A percentile compares a stretch with the other conserved stretches of the same genome.
These are phyloP conservation scores for Oscheius sp. DNA, from an alignment of 2,888 invertebrate species.

Conservation along the genomic window DNA sequence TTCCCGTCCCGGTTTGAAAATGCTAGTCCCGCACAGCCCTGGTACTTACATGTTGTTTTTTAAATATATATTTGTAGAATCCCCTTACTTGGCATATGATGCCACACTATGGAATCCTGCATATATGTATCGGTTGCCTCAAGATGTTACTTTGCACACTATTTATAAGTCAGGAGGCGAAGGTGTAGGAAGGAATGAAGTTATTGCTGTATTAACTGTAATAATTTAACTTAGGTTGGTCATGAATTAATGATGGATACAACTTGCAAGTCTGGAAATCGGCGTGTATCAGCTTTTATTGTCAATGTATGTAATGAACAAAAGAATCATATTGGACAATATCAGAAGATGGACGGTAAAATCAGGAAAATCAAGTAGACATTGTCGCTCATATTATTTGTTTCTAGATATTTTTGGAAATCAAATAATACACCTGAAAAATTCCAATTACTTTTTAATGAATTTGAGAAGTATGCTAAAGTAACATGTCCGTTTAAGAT, in stretches of 20 bases:
- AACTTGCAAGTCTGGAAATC: constrained; percentile 56
- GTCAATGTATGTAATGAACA: constrained; percentile 41
- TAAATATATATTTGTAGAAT: constrained; percentile 28
- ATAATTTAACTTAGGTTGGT: constrained; percentile 45
- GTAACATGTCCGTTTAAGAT: constrained; percentile 61
- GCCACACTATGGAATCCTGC: constrained; percentile 40
- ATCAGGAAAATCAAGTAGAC: constrained; percentile 61
- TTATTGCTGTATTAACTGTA: background rate
- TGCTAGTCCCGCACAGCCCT: too few relatives aligned
- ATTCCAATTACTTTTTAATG: constrained; percentile 36
- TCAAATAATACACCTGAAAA: constrained; percentile 38
- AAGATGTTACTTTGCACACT: constrained; percentile 37
- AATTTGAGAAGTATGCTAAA: constrained; percentile 51
- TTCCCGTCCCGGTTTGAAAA: too few relatives aligned
- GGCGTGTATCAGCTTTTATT: constrained; percentile 56
- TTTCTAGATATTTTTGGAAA: constrained; percentile 65
- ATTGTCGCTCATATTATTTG: too few relatives aligned
- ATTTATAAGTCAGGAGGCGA: constrained; percentile 41
- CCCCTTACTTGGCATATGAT: constrained; percentile 38
- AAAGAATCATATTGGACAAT: constrained; percentile 61
- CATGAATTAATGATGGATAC: constrained; percentile 55
- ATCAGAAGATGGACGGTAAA: constrained; percentile 68
- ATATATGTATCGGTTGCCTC: constrained; percentile 38
- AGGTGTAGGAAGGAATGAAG: constrained; percentile 44
- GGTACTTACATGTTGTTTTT: background rate